Base-by-base conservation (phyloP, 2,797 vertebrate species). In the Lateolabrax maculatus region DNA sequence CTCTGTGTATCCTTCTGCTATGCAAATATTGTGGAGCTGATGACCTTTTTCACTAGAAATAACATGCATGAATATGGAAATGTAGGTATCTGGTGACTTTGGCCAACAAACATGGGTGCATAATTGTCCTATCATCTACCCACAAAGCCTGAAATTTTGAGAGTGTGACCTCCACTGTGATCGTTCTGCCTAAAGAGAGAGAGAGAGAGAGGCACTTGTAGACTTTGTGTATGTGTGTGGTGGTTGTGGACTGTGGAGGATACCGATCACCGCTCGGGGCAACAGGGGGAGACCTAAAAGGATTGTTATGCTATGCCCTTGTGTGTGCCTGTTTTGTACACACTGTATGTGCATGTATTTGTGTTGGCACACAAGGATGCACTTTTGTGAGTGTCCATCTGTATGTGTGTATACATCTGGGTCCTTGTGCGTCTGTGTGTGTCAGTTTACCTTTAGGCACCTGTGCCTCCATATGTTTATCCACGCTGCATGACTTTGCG, bases 31-130 rank as follows among this genome's bases (percentile, higher is more conserved):
- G 16, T 69, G n/a, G 65, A 79, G 73, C 55, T 80, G 68, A 77
- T 86, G 80, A 88, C 87, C 83, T 90, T 87, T 90, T 87, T 60
- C 87, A 85, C 77, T 75, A 69, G 66, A 87, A 83, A 83, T 83
- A 90, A 85, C 71, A 79, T 0, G 44, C 77, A 86, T 89, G 79
- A 90, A 90, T 90, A 90, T 90, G 87, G 63, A 93, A 93, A 90
- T 89, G 29, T 68, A 44, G 84, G 70, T 81, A 76, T 86, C 71
- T 60, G 62, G 62, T 84, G 84, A 87, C 80, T 84, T 90, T 73
- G 79, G 65, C 76, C 84, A 79, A 62, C 77, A 85, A 84, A 46
- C 75, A 65, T 64, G 23, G 66, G 44, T 78, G 84, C 48, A 80
- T 87, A 84, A 84, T 84, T 80, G 63, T 77, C 48, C 62, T 43